Base-by-base conservation (phyloP, 2,888 invertebrate species). In the Ectropis crepuscularia region DNA sequence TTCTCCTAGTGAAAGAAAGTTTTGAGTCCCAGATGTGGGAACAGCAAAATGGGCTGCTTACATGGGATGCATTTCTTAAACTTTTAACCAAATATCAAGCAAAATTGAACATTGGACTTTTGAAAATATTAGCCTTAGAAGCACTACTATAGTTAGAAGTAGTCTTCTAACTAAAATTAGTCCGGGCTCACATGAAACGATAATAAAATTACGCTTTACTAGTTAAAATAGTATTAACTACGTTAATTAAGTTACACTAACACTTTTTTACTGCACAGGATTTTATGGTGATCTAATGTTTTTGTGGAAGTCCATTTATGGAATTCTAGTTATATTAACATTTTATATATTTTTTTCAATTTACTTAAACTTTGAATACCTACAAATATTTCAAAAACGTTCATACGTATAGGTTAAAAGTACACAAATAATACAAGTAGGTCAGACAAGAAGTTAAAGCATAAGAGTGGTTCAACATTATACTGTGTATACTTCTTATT, bases 131-230 rank as follows among this genome's bases (percentile, higher is more conserved):
- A 48, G 41, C 47, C 53, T 16, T 53, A 39, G 61, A 67, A 69
- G 69, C 67, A 57, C 58, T 58, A 58, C 39, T 12, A 28, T 39
- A 47, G 57, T 63, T 61, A 53, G 68, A 47, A 66, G 63, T 54
- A 53, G 36, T 53, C 53, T 58, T 64, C 58, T 62, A 59, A 50
- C 64, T 68, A 61, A 48, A 36, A 48, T 55, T 51, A 62, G 45
- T 41, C 51, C 16, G 63, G 68, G 65, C 63, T 67, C 57, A 83
- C 57, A 77, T 82, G 76, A 87, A 83, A 89, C 87, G 87, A 90
- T 88, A 89, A 89, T 83, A 76, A 84, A 83, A 81, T 83, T 83
- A 90, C 88, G 90, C 91, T 92, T 91, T 92, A 91, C 79, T 90
- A 91, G 88, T 71, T 82, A 80, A 74, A 71, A 78, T 74, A 78